Conservation (phyloP, 2,113 vertebrate genomes). For the Vireo altiloquus region DNA sequence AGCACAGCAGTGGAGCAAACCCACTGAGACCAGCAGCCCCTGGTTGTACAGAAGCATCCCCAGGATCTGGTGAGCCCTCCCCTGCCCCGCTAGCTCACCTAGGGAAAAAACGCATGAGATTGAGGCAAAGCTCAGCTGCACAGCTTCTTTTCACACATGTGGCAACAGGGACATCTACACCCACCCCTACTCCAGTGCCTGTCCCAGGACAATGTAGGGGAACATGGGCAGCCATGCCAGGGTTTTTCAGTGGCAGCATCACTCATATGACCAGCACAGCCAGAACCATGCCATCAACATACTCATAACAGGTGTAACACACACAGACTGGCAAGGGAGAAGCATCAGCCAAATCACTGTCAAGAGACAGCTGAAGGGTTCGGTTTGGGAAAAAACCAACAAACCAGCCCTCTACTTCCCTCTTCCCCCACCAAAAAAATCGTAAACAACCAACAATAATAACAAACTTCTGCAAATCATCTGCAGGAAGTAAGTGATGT, state of each 20-base stretch:
- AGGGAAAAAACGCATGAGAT: rapidly evolving
- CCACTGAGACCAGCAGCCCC: neutral
- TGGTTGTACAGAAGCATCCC: neutral
- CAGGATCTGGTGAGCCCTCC: neutral
- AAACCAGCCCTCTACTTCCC: neutral
- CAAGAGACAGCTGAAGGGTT: neutral
- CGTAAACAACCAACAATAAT: neutral
- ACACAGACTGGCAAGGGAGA: neutral
- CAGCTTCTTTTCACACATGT: rapidly evolving
- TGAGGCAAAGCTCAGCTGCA: neutral
- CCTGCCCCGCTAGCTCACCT: neutral
- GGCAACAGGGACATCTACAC: neutral
- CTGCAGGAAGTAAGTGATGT: rapidly evolving
- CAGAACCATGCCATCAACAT: neutral
- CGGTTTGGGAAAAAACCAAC: neutral
- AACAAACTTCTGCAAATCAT: neutral
- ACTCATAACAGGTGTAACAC: rapidly evolving
- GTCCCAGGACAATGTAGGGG: neutral
- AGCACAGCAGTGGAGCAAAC: rapidly evolving
- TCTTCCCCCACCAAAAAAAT: rapidly evolving
- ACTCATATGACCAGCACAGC: neutral
- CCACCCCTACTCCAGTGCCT: neutral
- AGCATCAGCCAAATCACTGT: neutral
- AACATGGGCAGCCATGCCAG: neutral
- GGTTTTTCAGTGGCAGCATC: neutral